phyloP scores from a whole-genome alignment of 35 echinoderm and acorn worm species.

The Lytechinus variegatus region DNA sequence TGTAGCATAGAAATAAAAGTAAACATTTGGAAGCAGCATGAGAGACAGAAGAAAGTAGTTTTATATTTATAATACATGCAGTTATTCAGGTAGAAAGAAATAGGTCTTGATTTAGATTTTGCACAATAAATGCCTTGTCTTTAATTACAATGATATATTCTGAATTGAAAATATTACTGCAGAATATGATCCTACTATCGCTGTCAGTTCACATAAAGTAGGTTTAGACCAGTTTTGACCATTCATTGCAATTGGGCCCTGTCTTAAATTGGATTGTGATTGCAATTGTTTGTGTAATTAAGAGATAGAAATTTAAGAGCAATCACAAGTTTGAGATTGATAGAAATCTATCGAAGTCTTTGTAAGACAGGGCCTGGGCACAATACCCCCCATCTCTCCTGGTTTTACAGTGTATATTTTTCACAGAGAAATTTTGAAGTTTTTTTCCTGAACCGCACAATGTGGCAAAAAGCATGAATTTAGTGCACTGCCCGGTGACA shows the following conservation, averaged over 20 bases:
- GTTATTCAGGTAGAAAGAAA: background rate
- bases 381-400: too few relatives aligned
- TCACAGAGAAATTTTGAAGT: background rate
- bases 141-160: background rate
- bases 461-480: background rate
- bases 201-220: background rate
- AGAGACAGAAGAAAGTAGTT: background rate
- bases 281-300: too few relatives aligned
- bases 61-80: background rate
- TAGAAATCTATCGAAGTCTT: too few relatives aligned
- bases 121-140: slow-evolving; percentile 1
- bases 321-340: too few relatives aligned
- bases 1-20: background rate
- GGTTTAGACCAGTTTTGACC: too few relatives aligned
- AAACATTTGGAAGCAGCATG: background rate
- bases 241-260: too few relatives aligned
- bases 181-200: background rate
- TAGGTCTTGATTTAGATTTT: background rate
- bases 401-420: background rate
- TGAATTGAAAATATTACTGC: background rate
- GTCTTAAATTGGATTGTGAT: too few relatives aligned
- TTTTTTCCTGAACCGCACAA: background rate
- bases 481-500: too few relatives aligned
- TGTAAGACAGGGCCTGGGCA: too few relatives aligned
- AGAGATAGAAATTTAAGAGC: too few relatives aligned